A percentile compares a stretch with the other conserved stretches of the same genome.
phyloP scores from a whole-genome alignment of 2,797 vertebrate species.

The Notolepis coatsorum region DNA sequence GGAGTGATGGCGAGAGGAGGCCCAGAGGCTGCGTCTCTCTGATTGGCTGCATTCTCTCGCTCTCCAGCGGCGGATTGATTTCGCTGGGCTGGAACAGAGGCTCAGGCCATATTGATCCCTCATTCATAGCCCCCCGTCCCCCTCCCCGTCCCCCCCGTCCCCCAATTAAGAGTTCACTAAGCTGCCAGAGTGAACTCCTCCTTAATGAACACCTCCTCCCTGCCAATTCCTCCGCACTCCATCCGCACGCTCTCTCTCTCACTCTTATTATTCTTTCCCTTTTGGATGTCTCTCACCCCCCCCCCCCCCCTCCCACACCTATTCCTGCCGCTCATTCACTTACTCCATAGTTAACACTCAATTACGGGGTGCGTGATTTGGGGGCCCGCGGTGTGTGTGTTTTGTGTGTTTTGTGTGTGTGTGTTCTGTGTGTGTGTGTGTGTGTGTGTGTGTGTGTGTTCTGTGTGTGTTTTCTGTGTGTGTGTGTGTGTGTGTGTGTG shows the following conservation, averaged over 20 bases:
- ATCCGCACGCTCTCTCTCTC: constrained; percentile 25
- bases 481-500: no score
- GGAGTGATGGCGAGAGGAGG: no score
- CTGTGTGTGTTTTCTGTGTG: no score
- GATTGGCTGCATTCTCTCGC: constrained; percentile 48
- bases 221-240: constrained; percentile 44
- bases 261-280: constrained; percentile 32
- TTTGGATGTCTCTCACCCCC: background rate
- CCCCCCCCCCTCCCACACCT: background rate
- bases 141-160: no score
- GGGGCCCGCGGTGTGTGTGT: no score
- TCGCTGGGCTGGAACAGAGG: constrained; percentile 53
- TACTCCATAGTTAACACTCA: constrained; percentile 10
- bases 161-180: constrained; percentile 79
- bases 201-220: constrained; percentile 61
- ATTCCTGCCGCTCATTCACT: background rate
- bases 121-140: constrained; percentile 57
- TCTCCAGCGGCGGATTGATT: constrained; percentile 67
- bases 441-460: no score
- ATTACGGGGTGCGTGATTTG: no score
- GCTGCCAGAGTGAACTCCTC: constrained; percentile 44
- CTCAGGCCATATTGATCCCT: constrained; percentile 67
- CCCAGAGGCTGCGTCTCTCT: constrained; percentile 27
- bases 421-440: no score
- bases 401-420: no score